Conservation (phyloP, 2,113 vertebrate genomes). For the Poeciliopsis prolifica region DNA sequence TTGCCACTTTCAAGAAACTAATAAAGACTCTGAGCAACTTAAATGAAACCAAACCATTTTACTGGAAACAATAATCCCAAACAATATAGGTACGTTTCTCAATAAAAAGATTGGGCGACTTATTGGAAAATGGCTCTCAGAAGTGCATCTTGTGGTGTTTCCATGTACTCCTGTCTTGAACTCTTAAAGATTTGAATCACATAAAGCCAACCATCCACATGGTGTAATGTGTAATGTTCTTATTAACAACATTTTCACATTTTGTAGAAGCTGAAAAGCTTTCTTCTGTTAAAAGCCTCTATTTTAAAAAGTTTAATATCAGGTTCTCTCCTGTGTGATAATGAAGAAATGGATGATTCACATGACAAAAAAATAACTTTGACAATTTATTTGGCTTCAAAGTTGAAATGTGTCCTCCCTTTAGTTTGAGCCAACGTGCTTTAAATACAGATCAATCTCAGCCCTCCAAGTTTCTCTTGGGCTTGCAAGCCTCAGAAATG, state of each 20-base stretch:
- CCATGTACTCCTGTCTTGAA: constrained; percentile 28
- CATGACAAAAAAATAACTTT: constrained; percentile 30
- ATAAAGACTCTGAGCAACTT: constrained; percentile 66
- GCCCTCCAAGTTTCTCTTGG: constrained; percentile 38
- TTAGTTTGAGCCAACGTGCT: constrained; percentile 62
- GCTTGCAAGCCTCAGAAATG: constrained; percentile 46
- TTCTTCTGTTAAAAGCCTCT: constrained; percentile 11
- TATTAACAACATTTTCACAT: constrained; percentile 43
- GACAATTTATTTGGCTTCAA: constrained; percentile 57
- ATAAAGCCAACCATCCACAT: constrained; percentile 50
- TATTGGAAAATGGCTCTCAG: constrained; percentile 61
- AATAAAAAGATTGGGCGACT: constrained; percentile 63
- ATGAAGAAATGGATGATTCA: constrained; percentile 53
- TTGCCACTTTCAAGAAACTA: constrained; percentile 76
- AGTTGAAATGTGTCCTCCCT: constrained; percentile 65
- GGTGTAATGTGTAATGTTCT: constrained; percentile 47
- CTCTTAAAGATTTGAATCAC: constrained; percentile 64
- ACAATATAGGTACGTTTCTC: constrained; percentile 73
- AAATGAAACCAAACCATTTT: constrained; percentile 66
- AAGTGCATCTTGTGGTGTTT: constrained; percentile 48
- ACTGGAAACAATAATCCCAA: constrained; percentile 71
- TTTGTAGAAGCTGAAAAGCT: constrained; percentile 35
- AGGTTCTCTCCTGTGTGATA: constrained; percentile 42
- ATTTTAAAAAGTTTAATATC: constrained; percentile 37
- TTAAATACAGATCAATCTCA: constrained; percentile 67